Evolutionary conservation across 2,113 vertebrate species (phyloP).

Genomic region (Beaufortia kweichowensis): DNA sequence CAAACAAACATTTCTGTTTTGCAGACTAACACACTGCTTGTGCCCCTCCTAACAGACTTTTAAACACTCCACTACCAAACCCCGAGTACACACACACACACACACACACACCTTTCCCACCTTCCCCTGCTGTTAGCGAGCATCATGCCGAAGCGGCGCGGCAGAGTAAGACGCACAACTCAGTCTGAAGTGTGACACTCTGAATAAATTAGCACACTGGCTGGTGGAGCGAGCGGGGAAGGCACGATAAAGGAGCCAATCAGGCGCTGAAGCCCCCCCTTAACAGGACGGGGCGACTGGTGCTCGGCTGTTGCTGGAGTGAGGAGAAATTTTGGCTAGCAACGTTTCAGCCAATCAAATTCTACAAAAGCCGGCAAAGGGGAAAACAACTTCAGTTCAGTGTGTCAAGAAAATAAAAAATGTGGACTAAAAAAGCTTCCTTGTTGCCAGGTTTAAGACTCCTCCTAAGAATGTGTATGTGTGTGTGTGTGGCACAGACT

Average conservation of each 20-base stretch:
- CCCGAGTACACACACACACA: slow-evolving; percentile 42
- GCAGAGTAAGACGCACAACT: slow-evolving; percentile 53
- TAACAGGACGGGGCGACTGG: slow-evolving; percentile 52
- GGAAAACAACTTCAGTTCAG: slow-evolving; percentile 76
- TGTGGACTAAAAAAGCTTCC: slow-evolving; percentile 54
- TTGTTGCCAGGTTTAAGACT: slow-evolving; percentile 53
- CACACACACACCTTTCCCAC: slow-evolving; percentile 52
- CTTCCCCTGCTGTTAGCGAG: slow-evolving; percentile 53
- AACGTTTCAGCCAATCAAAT: slow-evolving; percentile 74
- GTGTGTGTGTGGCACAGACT: slow-evolving; percentile 42
- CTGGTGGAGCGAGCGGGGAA: slow-evolving; percentile 58
- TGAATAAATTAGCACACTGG: slow-evolving; percentile 59
- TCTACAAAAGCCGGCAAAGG: slow-evolving; percentile 62
- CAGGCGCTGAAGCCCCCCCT: slow-evolving; percentile 62
- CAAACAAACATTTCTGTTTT: slow-evolving; percentile 46
- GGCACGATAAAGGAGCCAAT: slow-evolving; percentile 68
- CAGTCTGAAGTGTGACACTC: slow-evolving; percentile 60
- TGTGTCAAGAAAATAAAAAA: slow-evolving; percentile 58
- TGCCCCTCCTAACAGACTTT: slow-evolving; percentile 23
- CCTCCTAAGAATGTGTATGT: slow-evolving; percentile 32
- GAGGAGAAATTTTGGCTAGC: slow-evolving; percentile 71
- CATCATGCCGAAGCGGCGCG: slow-evolving; percentile 52
- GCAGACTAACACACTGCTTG: slow-evolving; percentile 38
- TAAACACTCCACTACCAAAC: slow-evolving; percentile 44
- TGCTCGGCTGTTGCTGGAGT: slow-evolving; percentile 65